A percentile compares a stretch with the other conserved stretches of the same genome.
Evolutionary conservation across 2,797 vertebrate species (phyloP).

Genomic region (Rhinatrema bivittatum): DNA sequence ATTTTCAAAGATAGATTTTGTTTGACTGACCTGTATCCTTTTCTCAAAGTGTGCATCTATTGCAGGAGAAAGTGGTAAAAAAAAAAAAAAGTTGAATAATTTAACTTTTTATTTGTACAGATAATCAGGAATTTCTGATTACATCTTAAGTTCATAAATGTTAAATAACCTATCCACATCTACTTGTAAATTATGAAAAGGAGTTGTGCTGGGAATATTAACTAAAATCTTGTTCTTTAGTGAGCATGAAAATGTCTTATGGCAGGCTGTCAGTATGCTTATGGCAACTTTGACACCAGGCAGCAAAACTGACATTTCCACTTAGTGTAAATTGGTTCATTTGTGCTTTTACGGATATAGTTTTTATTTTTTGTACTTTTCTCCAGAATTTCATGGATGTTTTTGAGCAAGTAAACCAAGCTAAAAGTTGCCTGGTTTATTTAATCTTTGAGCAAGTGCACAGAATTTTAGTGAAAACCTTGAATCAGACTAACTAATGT

Average conservation of each 20-base stretch:
- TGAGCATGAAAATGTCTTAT: conserved; percentile 66
- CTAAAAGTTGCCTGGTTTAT: too few species aligned
- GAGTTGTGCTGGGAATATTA: conserved; percentile 89
- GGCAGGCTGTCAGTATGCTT: conserved; percentile 65
- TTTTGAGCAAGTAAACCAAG: too few species aligned
- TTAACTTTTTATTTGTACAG: conserved; percentile 99
- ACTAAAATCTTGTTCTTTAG: conserved; percentile 71
- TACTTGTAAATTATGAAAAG: conserved; percentile 99
- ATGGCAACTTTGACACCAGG: conserved; percentile 66
- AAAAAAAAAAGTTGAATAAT: conserved; percentile 56
- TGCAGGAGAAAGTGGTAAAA: conserved; percentile 46
- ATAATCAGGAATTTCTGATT: conserved; percentile 97
- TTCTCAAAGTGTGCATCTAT: conserved; percentile 47
- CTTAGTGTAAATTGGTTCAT: conserved; percentile 66
- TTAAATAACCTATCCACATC: conserved; percentile 99
- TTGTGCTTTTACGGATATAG: conserved; percentile 39
- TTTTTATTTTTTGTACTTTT: too few species aligned
- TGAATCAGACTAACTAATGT: too few species aligned
- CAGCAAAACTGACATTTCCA: conserved; percentile 73
- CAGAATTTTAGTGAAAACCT: too few species aligned
- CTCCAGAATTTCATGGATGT: too few species aligned
- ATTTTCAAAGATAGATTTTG: conserved; percentile 7
- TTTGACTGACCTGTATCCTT: not conserved
- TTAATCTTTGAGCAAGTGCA: too few species aligned
- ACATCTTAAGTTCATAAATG: conserved; percentile 99